Percentiles rank a stretch among this genome's conserved stretches.
Conservation (phyloP, 2,797 vertebrate genomes). For the Dicrostonyx torquatus region DNA sequence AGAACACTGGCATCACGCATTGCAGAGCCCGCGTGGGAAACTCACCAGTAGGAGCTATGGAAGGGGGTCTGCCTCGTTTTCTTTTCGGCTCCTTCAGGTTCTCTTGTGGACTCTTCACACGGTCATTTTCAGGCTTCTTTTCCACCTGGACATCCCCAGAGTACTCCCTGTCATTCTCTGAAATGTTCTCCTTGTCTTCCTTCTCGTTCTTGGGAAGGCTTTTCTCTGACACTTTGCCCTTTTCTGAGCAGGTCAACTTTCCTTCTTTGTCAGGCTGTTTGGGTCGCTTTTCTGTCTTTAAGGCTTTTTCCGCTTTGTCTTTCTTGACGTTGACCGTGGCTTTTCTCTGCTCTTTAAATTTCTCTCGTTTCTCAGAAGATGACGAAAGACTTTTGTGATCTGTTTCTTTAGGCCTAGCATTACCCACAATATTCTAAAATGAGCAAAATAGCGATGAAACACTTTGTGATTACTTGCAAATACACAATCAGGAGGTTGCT, state of each 20-base stretch:
- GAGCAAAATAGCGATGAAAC: constrained; percentile 75
- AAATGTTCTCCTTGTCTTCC: constrained; percentile 91
- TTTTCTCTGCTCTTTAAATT: constrained; percentile 90
- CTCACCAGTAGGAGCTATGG: constrained; percentile 85
- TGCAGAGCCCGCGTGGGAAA: constrained; percentile 64
- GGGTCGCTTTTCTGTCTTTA: constrained; percentile 85
- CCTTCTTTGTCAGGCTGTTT: constrained; percentile 87
- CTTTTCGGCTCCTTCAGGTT: constrained; percentile 85
- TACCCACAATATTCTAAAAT: constrained; percentile 87
- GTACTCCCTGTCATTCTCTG: constrained; percentile 90
- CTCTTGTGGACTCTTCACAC: constrained; percentile 85
- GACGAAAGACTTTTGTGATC: constrained; percentile 88
- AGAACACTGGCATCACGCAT: constrained; percentile 55
- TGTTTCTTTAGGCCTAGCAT: constrained; percentile 88
- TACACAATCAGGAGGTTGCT: constrained; percentile 59
- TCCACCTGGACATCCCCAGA: constrained; percentile 87
- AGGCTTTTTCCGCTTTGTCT: constrained; percentile 88
- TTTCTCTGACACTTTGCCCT: constrained; percentile 87
- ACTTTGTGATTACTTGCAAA: constrained; percentile 74
- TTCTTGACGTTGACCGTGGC: constrained; percentile 85
- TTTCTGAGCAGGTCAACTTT: constrained; percentile 85
- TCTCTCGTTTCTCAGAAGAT: constrained; percentile 88
- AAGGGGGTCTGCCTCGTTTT: constrained; percentile 87
- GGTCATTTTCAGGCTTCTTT: constrained; percentile 88
- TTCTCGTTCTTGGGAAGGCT: constrained; percentile 88